These are phyloP conservation scores for Bombus impatiens DNA, from an alignment of 1,140 invertebrate species.

Conservation along the genomic window DNA sequence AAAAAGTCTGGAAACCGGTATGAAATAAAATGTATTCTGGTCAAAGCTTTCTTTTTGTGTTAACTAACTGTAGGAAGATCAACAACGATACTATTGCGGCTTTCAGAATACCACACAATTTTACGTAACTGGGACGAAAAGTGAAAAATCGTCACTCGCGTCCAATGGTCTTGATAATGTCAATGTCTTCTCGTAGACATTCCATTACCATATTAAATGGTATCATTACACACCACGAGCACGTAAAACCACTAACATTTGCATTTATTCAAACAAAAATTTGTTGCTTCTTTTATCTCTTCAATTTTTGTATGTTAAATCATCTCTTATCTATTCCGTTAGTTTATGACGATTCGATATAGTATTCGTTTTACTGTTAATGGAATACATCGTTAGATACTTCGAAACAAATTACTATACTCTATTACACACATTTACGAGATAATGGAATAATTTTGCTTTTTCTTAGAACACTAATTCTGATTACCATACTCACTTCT, in stretches of 20 bases:
- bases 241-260: not conserved
- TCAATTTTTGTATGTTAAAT: not conserved
- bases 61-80: slow-evolving; percentile 16
- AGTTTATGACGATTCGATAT: not conserved
- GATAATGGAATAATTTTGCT: no score
- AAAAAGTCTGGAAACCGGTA: slow-evolving; percentile 37
- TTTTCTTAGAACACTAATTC: no score
- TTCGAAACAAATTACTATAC: no score
- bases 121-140: slow-evolving; percentile 22
- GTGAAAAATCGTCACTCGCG: slow-evolving; percentile 5
- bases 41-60: not conserved
- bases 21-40: slow-evolving; percentile 41
- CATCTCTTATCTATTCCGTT: not conserved
- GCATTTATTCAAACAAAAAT: not conserved
- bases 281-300: no score
- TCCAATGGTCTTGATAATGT: slow-evolving; percentile 27
- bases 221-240: not conserved
- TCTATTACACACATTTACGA: no score
- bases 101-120: slow-evolving; percentile 30
- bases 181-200: not conserved
- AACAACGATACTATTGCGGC: slow-evolving; percentile 8
- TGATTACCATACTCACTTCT: not conserved
- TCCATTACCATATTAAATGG: not conserved
- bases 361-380: no score
- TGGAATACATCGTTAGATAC: no score